Evolutionary conservation across 2,888 invertebrate species (phyloP).

Genomic region (Amaurobius ferox): DNA sequence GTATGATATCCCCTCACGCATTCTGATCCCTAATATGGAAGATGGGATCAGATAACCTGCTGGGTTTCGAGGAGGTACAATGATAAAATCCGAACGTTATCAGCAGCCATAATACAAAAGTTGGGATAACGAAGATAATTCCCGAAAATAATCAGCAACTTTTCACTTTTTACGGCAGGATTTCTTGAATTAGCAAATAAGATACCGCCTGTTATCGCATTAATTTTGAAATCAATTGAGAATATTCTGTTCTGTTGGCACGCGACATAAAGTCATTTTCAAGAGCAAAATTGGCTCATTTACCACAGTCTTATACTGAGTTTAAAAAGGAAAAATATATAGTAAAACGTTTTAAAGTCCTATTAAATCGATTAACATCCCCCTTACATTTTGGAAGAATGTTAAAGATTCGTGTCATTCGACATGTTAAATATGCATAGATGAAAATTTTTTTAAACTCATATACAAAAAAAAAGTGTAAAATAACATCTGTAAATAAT

Average conservation of each 20-base stretch:
- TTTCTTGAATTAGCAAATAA: slow-evolving; percentile 7
- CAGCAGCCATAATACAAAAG: neutral
- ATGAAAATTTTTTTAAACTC: too few relatives aligned
- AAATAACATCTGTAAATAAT: too few relatives aligned
- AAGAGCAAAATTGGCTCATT: too few relatives aligned
- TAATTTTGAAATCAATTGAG: neutral
- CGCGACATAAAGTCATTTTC: neutral
- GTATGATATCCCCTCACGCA: slow-evolving; percentile 18
- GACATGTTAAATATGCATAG: too few relatives aligned
- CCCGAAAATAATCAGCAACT: neutral
- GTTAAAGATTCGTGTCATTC: too few relatives aligned
- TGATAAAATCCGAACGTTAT: slow-evolving; percentile 26
- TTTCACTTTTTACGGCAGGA: neutral
- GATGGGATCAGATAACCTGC: slow-evolving; percentile 23
- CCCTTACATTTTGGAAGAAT: too few relatives aligned
- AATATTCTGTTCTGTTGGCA: neutral
- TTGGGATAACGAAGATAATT: slow-evolving; percentile 12
- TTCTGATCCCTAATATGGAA: slow-evolving; percentile 45
- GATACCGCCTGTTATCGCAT: neutral
- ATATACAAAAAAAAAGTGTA: too few relatives aligned
- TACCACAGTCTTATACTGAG: too few relatives aligned
- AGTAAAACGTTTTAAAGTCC: too few relatives aligned
- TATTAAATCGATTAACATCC: too few relatives aligned
- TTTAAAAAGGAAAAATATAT: too few relatives aligned
- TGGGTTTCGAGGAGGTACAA: slow-evolving; percentile 3